These are phyloP conservation scores for Enteromius paludinosus DNA, from an alignment of 2,797 vertebrate species.

Conservation along the genomic window DNA sequence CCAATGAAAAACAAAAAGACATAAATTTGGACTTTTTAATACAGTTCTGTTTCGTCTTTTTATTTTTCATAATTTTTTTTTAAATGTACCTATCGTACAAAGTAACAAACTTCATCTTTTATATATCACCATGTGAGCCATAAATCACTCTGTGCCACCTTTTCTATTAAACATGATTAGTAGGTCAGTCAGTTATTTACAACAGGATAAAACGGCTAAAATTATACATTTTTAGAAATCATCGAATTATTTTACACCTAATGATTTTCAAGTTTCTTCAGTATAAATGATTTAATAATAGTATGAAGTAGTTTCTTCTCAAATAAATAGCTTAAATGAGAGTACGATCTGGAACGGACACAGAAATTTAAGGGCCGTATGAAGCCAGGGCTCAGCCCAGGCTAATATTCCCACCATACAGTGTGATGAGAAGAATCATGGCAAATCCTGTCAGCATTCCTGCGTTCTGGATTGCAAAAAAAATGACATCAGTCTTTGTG, in stretches of 20 bases:
- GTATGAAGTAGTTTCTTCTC: neutral
- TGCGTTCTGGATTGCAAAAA: constrained; percentile 81
- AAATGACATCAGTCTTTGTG: constrained; percentile 66
- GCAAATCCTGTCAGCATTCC: constrained; percentile 78
- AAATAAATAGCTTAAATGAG: constrained; percentile 41
- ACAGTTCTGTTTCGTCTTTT: constrained; percentile 34
- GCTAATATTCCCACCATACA: constrained; percentile 77
- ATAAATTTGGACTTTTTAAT: constrained; percentile 64
- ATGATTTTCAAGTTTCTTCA: constrained; percentile 30
- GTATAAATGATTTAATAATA: constrained; percentile 22
- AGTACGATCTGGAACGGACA: neutral
- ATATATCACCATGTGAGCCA: neutral
- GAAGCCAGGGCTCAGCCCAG: constrained; percentile 65
- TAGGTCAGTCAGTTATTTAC: constrained; percentile 33
- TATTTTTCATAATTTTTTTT: constrained; percentile 23
- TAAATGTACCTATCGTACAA: neutral
- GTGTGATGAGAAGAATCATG: constrained; percentile 81
- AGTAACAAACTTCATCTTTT: constrained; percentile 14
- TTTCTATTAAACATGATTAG: constrained; percentile 5
- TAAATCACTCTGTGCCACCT: neutral
- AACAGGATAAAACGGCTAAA: constrained; percentile 14
- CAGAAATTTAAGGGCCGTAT: neutral
- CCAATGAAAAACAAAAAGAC: constrained; percentile 50
- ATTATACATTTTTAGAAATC: constrained; percentile 18
- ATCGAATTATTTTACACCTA: neutral